Evolutionary conservation across 2,888 invertebrate species (phyloP), one percentile per base, ranked within the genome.

Genomic region (Arctia plantaginis): DNA sequence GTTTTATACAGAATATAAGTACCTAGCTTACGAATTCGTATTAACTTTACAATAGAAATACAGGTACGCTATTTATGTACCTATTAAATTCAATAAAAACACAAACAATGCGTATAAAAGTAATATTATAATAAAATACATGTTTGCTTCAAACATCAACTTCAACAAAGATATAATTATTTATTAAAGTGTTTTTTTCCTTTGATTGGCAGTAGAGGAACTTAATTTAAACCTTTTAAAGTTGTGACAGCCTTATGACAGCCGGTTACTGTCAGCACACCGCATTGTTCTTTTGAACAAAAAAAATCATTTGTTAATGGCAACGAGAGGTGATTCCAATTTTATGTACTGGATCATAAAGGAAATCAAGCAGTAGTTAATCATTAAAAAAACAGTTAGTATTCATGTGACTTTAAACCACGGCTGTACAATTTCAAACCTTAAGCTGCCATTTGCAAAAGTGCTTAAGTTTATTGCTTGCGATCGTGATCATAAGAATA

Each of bases 381-480:
- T 67, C 71, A 80, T 76, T 81, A 76, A 69, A 71, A 74, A 75
- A 69, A 72, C 76, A 76, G 80, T 80, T 47, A 69, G 66, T 74
- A 78, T 74, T 79, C 59, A 77, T 72, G 74, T 74, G 75, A 71
- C 69, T 73, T 73, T 76, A 68, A 72, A 65, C 65, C 72, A 77
- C 76, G 66, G 71, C 74, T 71, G 75, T 71, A 77, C 73, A 76
- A 47, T 79, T 78, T 75, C 72, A 68, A 77, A 83, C 77, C 76
- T 66, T 82, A 79, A 74, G 77, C 74, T 73, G 75, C 71, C 76
- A 77, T 71, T 64, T 65, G n/a, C 73, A 71, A 77, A 80, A 83
- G 69, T 71, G 76, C 77, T 80, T 71, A 75, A 78, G 65, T 78
- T 72, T 77, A 76, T 80, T 77, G 77, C 76, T 71, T 77, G 81